Base-by-base conservation (phyloP, 2,888 invertebrate species). In the Synergus laeviventris region DNA sequence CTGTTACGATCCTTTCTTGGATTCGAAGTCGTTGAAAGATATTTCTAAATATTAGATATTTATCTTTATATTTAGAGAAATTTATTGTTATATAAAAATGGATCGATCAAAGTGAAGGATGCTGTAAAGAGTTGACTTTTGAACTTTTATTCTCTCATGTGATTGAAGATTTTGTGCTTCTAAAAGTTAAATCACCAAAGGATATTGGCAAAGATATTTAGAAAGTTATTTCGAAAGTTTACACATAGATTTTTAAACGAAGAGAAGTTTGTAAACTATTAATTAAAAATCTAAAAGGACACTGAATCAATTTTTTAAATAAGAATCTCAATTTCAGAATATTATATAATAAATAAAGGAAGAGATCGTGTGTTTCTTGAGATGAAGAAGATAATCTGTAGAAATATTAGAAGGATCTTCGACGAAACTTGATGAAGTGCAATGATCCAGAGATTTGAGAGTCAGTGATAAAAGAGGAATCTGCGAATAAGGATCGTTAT, bases 401-500 rank as follows among this genome's bases (percentile, higher is more conserved):
- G 14, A 59, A 24, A 24, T 24, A 59, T 59, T 59, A 14, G 21
- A 59, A 24, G n/a, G 4, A 73, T 42, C 9, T 73, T 39, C n/a
- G 38, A 66, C 38, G 31, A 56, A 24, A 12, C 56, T 73, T 73
- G n/a, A 54, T n/a, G 56, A 42, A 38, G 36, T 49, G 21, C 12
- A 49, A 24, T 16, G 31, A 70, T 70, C 49, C 8, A 16, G 5
- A 38, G n/a, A 38, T 74, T 73, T 60, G 14, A 38, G 45, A 73
- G 54, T 73, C 18, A 73, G 24, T 73, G 18, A 16, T 31, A 73
- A 73, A 73, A 16, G 73, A 24, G 21, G 54, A 54, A 31, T 73
- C 59, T 39, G 36, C 31, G 56, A 45, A 24, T 24, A n/a, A 24
- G 21, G 45, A 45, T 66, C 24, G 45, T 66, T 66, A 66, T 66